Evolutionary conservation across 2,888 invertebrate genomes (phyloP).

Genomic region (Scaptomyza tumidula): DNA sequence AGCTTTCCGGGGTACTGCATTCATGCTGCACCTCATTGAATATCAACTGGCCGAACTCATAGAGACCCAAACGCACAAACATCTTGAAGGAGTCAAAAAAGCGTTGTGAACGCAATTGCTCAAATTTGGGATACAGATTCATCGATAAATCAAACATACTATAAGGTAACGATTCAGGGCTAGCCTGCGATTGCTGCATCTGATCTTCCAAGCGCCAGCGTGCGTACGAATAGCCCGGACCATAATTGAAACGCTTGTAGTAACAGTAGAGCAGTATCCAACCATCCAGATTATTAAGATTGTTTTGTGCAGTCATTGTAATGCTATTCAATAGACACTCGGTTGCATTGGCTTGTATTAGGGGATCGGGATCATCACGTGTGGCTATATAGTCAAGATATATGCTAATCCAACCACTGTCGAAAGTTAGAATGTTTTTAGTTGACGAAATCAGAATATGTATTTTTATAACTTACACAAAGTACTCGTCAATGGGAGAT

Average conservation of each 20-base stretch:
- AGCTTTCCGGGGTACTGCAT: conserved; percentile 56
- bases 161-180: conserved; percentile 39
- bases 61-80: conserved; percentile 70
- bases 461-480: conserved; percentile 42
- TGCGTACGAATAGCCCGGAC: conserved; percentile 68
- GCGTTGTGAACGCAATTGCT: conserved; percentile 1
- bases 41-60: conserved; percentile 69
- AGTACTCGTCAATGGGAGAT: conserved; percentile 40
- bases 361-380: conserved; percentile 46
- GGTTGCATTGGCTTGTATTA: conserved; percentile 41
- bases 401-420: conserved; percentile 58
- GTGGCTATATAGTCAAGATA: conserved; percentile 66
- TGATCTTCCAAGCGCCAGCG: conserved; percentile 72
- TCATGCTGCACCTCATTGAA: conserved; percentile 53
- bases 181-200: not conserved
- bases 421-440: not conserved
- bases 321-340: conserved; percentile 65
- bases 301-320: conserved; percentile 23
- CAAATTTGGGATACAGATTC: conserved; percentile 30
- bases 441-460: not conserved
- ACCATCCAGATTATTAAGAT: conserved; percentile 43
- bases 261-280: conserved; percentile 77
- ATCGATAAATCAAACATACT: conserved; percentile 65
- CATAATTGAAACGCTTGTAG: conserved; percentile 66
- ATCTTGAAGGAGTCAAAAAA: conserved; percentile 52